Percentiles rank a stretch among this genome's conserved stretches.
Evolutionary conservation across 2,888 invertebrate species (phyloP).

Genomic region (Parapristionchus giblindavisi): DNA sequence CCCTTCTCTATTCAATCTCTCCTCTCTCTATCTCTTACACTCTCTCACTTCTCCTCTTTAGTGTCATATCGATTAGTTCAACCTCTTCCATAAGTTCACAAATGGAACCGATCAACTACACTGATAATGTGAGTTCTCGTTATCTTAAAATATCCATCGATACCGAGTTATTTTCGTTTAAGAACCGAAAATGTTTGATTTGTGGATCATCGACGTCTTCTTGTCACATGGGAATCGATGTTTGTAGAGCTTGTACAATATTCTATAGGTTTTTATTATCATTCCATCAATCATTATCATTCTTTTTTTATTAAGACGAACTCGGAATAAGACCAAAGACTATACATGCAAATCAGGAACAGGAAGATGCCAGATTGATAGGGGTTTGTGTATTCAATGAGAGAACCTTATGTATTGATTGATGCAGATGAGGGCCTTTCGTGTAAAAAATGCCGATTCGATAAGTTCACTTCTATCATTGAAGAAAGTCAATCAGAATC

Average conservation of each 20-base stretch:
- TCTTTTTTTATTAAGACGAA: constrained; percentile 24
- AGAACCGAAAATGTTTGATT: constrained; percentile 21
- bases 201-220: constrained; percentile 18
- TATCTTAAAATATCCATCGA: too few species aligned
- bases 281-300: too few species aligned
- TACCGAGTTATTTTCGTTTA: too few species aligned
- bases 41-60: too few species aligned
- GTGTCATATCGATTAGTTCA: too few species aligned
- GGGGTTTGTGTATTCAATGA: background rate
- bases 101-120: too few species aligned
- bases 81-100: too few species aligned
- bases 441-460: constrained; percentile 21
- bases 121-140: too few species aligned
- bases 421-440: constrained; percentile 1
- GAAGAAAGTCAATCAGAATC: background rate
- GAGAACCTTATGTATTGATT: background rate
- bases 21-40: too few species aligned
- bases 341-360: constrained; percentile 23
- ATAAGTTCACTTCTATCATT: background rate
- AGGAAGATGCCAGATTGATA: constrained; percentile 3
- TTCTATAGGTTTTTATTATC: constrained; percentile 32
- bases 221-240: constrained; percentile 31
- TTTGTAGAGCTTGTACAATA: constrained; percentile 21
- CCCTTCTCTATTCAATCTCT: too few species aligned
- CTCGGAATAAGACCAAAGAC: constrained; percentile 3